phyloP scores from a whole-genome alignment of 2,888 invertebrate genomes.

The Leistus spinibarbis region DNA sequence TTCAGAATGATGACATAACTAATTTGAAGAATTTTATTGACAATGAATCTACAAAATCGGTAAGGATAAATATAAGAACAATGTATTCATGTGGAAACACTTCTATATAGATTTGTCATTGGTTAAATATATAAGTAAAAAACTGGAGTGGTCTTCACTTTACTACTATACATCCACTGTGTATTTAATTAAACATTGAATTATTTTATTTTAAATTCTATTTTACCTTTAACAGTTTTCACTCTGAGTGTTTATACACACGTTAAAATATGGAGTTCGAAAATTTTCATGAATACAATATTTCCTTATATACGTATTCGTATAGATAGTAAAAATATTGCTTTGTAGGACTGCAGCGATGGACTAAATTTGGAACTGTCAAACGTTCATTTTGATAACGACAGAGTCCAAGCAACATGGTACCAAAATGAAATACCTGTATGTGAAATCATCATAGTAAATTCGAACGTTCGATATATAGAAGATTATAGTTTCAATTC shows the following conservation, averaged over 20 bases:
- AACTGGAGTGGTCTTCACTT: too few relatives aligned
- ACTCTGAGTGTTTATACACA: too few relatives aligned
- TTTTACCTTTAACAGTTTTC: too few relatives aligned
- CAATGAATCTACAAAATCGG: background rate
- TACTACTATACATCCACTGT: too few relatives aligned
- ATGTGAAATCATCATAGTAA: background rate
- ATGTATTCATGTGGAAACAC: too few relatives aligned
- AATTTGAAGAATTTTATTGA: background rate
- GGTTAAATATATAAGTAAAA: too few relatives aligned
- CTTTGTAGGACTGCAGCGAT: background rate
- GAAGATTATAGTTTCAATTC: constrained; percentile 16
- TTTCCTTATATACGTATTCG: background rate
- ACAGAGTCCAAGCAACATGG: constrained; percentile 14
- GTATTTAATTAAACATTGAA: too few relatives aligned
- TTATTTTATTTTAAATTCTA: too few relatives aligned
- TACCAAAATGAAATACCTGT: background rate
- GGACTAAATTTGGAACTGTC: background rate
- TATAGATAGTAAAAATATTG: too few relatives aligned
- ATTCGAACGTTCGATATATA: constrained; percentile 13
- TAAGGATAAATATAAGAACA: background rate
- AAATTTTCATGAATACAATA: background rate
- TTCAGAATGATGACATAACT: background rate
- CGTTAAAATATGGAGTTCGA: background rate
- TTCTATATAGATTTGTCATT: too few relatives aligned
- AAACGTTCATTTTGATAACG: constrained; percentile 2